Evolutionary conservation across 2,888 invertebrate species (phyloP), one percentile per base, ranked within the genome.

Genomic region (Drosophila aldrichi): DNA sequence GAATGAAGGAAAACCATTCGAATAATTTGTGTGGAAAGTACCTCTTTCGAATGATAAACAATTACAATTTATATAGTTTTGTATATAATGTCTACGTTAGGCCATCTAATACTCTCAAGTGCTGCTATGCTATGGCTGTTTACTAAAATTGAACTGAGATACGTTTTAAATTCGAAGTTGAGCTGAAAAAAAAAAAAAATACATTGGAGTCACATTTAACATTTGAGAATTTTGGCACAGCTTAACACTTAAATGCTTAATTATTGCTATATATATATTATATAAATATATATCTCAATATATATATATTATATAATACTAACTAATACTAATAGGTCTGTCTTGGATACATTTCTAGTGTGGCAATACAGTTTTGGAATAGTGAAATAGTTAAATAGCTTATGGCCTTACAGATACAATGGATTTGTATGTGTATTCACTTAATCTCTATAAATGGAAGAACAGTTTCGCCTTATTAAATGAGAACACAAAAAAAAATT

Each of bases 301-400:
- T 56, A 44, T 29, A 32, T 32, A 32, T 29, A 2, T 8, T 55
- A 55, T 25, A 5, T n/a, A 56, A 59, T 54, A 56, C 55, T 70
- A 64, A 32, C 38, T 29, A 83, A 83, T 82, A 82, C 82, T 88
- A 85, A 68, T 82, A 88, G 86, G 83, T 86, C 79, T 84, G 71
- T 74, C 36, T 55, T 57, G 46, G 48, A 51, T 38, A 54, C 22
- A 41, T 29, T 46, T 22, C 56, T 66, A 64, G 70, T 66, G 70
- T 79, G 70, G 64, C 66, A 67, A 64, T 67, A 70, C 59, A 80
- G 55, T 54, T 54, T 25, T 25, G 38, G 25, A 54, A 54, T 40
- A 40, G 36, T 66, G 55, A 16, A 38, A 18, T 59, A 60, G 29
- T 48, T 3, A 6, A 60, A 16, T n/a, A 36, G 52, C 32, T 59